Percentiles rank a stretch among this genome's conserved stretches.
Conservation (phyloP, 37 sponge, comb jelly and placozoan genomes). For the Geodia barretti region DNA sequence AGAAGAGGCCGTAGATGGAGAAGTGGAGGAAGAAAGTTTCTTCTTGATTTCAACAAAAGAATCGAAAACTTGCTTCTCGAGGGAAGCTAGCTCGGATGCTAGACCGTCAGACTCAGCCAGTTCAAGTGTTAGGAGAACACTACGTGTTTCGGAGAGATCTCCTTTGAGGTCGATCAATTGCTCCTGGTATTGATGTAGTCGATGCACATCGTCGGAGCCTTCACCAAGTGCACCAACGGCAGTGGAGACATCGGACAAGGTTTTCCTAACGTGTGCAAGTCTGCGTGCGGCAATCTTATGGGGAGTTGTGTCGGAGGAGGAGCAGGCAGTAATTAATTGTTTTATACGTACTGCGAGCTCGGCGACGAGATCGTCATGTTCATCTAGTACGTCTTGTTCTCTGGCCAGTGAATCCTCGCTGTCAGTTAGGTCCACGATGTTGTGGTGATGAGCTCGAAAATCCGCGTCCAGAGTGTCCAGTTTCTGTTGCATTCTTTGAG, state of each 20-base stretch:
- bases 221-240: neutral
- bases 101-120: neutral
- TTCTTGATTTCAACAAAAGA: neutral
- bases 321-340: neutral
- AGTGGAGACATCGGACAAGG: neutral
- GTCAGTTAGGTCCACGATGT: too few relatives aligned
- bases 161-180: conserved; percentile 2
- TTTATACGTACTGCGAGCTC: neutral
- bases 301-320: neutral
- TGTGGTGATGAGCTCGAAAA: neutral
- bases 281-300: neutral
- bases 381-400: neutral
- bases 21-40: neutral
- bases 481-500: neutral
- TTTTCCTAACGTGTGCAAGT: neutral
- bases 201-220: neutral
- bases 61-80: neutral
- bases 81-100: too few relatives aligned
- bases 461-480: conserved; percentile 1
- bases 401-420: too few relatives aligned
- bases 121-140: neutral
- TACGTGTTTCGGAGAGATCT: neutral
- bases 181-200: neutral
- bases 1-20: conserved; percentile 2
- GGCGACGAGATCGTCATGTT: neutral